Base-by-base conservation (phyloP, 2,113 vertebrate species). In the Nesogale talazaci region DNA sequence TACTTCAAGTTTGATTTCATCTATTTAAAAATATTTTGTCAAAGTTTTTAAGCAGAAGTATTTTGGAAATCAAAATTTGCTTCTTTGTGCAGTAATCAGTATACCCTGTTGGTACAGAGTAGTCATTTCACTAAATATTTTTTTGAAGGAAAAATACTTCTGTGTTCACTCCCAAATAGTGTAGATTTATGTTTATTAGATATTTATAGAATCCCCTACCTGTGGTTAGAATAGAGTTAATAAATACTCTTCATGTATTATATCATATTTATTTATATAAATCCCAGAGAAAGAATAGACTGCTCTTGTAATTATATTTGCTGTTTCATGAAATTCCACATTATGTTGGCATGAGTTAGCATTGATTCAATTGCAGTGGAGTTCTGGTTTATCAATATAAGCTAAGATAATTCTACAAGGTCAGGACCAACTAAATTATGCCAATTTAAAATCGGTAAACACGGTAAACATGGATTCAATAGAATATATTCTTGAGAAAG, bases 401-500 rank as follows among this genome's bases (percentile, higher is more conserved):
- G 38, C 29, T 89, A 78, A 34, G 79, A 52, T 6, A 86, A 17
- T 78, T 19, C 25, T 78, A 83, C 4, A 86, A 38, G 80, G 10
- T 76, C 57, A 74, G 3, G 40, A 56, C 38, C 85, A 91, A 86
- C 76, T 75, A 92, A 95, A 46, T 86, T 52, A 75, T 59, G 12
- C 20, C 11, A 70, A 42, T 56, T 91, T 88, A 29, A 92, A 93
- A 88, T 65, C 86, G 86, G 81, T 56, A 84, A 86, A 2, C 31
- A 46, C 86, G 86, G 81, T 56, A 84, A 86, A 2, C 31, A 46
- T n/a, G 22, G 83, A 84, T 29, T 88, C 7, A 61, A 56, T 34
- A 74, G 8, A 81, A 72, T 75, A 72, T 70, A 57, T 27, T 38
- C 11, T 70, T 56, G 5, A 57, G 7, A 27, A 63, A 92, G 46